Conservation (phyloP, 2,797 vertebrate species). For the Gymnocypris eckloni region DNA sequence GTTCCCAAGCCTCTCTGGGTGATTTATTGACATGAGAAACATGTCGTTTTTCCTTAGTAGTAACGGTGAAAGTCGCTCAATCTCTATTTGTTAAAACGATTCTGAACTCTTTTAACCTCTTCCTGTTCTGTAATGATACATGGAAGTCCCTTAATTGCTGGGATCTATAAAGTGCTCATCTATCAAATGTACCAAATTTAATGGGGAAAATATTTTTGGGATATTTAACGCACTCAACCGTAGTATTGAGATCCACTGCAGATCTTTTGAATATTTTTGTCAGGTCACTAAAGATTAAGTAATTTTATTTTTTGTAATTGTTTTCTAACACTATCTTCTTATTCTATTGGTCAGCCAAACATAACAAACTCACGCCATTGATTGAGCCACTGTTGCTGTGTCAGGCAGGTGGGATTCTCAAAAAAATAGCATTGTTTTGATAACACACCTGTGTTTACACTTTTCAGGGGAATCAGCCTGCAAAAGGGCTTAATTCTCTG, state of each 20-base stretch:
- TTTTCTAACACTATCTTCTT: neutral
- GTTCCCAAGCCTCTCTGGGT: conserved; percentile 49
- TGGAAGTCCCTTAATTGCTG: neutral
- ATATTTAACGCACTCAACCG: neutral
- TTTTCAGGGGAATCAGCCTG: neutral
- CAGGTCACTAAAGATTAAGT: neutral
- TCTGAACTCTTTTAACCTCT: conserved; percentile 30
- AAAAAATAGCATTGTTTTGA: neutral
- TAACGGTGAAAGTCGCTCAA: conserved; percentile 36
- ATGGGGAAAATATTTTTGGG: neutral
- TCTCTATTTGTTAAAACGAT: conserved; percentile 39
- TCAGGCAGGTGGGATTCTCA: neutral
- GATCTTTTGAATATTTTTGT: neutral
- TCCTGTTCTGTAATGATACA: conserved; percentile 16
- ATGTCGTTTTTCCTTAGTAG: conserved; percentile 26
- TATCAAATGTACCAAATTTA: neutral
- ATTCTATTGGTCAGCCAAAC: neutral
- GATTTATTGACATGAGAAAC: conserved; percentile 56
- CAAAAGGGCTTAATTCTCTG: neutral
- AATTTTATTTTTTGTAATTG: neutral
- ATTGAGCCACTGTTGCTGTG: neutral
- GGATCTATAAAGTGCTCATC: neutral
- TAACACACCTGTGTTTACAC: neutral
- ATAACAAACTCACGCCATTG: neutral
- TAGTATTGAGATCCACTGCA: neutral